Conservation (phyloP, 2,797 vertebrate species). For the Xenops minutus region DNA sequence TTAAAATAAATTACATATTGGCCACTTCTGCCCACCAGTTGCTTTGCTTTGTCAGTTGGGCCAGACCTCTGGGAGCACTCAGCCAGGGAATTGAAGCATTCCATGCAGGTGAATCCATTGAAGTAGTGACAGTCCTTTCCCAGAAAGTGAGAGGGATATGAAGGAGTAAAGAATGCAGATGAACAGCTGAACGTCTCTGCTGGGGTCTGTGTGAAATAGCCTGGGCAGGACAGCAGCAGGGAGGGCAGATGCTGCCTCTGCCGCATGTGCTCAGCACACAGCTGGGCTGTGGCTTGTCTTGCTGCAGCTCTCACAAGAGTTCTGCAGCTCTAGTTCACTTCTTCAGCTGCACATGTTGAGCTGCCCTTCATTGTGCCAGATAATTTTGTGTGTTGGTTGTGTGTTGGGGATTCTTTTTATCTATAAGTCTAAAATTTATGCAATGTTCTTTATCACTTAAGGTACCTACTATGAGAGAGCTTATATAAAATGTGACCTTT, state of each 20-base stretch:
- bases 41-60: neutral
- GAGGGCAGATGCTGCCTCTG: neutral
- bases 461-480: neutral
- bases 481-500: neutral
- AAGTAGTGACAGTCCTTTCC: neutral
- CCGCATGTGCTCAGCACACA: neutral
- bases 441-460: neutral
- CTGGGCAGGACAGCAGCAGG: neutral
- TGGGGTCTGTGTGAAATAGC: neutral
- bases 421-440: neutral
- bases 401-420: neutral
- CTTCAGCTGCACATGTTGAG: neutral
- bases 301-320: neutral
- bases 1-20: neutral
- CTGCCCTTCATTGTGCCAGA: neutral
- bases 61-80: neutral
- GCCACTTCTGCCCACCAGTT: neutral
- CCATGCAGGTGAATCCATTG: neutral
- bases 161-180: fast-evolving
- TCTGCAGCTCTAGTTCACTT: neutral
- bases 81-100: neutral
- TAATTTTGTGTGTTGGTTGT: neutral
- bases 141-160: neutral
- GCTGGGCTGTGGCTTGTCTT: neutral
- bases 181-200: neutral